These are phyloP conservation scores for Tupaia tana DNA, from an alignment of 2,113 vertebrate genomes.

Conservation along the genomic window DNA sequence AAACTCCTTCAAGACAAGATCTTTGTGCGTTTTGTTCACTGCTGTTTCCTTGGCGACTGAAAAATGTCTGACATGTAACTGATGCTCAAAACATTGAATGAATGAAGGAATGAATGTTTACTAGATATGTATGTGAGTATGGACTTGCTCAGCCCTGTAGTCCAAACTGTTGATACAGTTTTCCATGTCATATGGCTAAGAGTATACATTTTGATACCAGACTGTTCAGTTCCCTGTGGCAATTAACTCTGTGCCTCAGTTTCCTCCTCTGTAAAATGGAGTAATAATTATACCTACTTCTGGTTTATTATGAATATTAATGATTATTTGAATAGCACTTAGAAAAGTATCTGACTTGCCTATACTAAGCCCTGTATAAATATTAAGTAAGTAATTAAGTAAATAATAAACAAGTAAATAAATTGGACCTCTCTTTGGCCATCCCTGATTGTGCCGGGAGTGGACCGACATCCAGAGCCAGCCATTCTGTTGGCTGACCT, in stretches of 20 bases:
- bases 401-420: neutral
- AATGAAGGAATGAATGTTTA: neutral
- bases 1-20: neutral
- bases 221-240: neutral
- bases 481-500: neutral
- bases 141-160: neutral
- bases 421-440: neutral
- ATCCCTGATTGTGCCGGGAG: neutral
- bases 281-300: neutral
- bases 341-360: neutral
- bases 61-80: neutral
- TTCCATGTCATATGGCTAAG: neutral
- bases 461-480: neutral
- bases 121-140: neutral
- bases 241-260: neutral
- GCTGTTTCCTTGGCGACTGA: neutral
- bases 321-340: conserved; percentile 14
- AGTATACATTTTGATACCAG: neutral
- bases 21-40: neutral
- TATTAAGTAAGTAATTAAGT: conserved; percentile 31
- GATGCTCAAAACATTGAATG: neutral
- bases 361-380: conserved; percentile 2
- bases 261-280: neutral
- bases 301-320: neutral
- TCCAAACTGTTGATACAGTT: neutral